Base-by-base conservation (phyloP, 1,140 invertebrate genomes). In the Pinna nobilis region DNA sequence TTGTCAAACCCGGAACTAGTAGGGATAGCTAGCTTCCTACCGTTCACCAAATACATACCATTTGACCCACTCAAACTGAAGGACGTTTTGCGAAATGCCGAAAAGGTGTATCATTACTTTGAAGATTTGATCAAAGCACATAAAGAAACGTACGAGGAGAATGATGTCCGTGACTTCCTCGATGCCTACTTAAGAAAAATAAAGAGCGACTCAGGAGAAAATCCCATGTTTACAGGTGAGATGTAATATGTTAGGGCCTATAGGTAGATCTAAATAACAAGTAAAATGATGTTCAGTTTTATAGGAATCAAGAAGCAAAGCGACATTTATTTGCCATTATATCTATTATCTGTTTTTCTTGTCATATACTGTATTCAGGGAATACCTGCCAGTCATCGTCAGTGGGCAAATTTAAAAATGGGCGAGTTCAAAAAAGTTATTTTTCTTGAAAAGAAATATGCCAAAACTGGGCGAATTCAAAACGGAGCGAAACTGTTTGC, bases 1-100 rank as follows among this genome's bases (percentile, higher is more conserved):
- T 39, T 71, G 33, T 44, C 55, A 33, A 35, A 67, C 20, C 59
- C 51, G 0, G 70, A 66, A 6, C 18, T 65, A n/a, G 37, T 35
- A 6, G 50, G 41, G 11, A 25, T 68, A 4, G 32, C 55, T 25
- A 64, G 50, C 3, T 35, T 65, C n/a, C 41, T 69, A 11, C 78
- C 80, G 0, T 60, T 64, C 32, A 49, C 80, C 0, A 59, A 64
- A 41, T 55, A 78, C 37, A 15, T 80, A 1, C 80, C 80, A 7
- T 72, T 70, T 3, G 80, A 82, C 41, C 41, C 65, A 0, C 70
- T 78, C 18, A 53, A 59, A 2, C 18, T 60, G 7, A 80, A 71
- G 49, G 73, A 67, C 9, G 53, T 70, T 4, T 35, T 72, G 20
- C 11, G 25, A 9, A 65, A 76, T 50, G 25, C 55, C 15, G 41